phyloP scores from a whole-genome alignment of 2,113 vertebrate species.

The Melanerpes formicivorus region DNA sequence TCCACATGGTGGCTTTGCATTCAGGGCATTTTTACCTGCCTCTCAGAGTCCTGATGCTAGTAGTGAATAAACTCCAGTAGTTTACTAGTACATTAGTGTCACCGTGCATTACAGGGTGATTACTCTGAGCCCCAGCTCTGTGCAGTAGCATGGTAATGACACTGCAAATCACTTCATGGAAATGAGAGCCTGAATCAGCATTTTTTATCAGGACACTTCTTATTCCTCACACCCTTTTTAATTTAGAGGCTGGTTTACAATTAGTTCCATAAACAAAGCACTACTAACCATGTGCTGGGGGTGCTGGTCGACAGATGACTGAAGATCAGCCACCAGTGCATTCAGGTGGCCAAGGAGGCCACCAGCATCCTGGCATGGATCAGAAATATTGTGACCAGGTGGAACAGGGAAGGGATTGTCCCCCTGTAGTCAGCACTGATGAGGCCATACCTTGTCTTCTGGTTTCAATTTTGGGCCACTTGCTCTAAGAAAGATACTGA shows the following conservation, averaged over 20 bases:
- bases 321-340: too few relatives aligned
- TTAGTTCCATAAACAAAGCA: conserved; percentile 2
- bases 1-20: too few relatives aligned
- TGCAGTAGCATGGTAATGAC: conserved; percentile 63
- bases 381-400: too few relatives aligned
- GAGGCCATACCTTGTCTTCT: too few relatives aligned
- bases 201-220: conserved; percentile 47
- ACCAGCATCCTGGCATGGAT: too few relatives aligned
- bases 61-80: conserved; percentile 71
- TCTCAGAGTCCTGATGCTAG: conserved; percentile 62
- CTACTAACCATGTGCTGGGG: neutral
- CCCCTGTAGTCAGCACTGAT: too few relatives aligned
- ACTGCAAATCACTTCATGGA: conserved; percentile 70
- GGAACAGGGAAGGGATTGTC: too few relatives aligned
- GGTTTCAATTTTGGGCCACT: too few relatives aligned
- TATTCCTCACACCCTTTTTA: conserved; percentile 26
- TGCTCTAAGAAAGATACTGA: too few relatives aligned
- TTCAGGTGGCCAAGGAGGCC: too few relatives aligned
- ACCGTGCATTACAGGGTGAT: conserved; percentile 75
- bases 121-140: conserved; percentile 71
- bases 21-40: conserved; percentile 67
- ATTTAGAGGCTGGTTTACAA: conserved; percentile 33
- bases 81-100: conserved; percentile 80
- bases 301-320: too few relatives aligned
- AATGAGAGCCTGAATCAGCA: conserved; percentile 71